Conservation (phyloP, 2,113 vertebrate genomes). For the Eptesicus fuscus region DNA sequence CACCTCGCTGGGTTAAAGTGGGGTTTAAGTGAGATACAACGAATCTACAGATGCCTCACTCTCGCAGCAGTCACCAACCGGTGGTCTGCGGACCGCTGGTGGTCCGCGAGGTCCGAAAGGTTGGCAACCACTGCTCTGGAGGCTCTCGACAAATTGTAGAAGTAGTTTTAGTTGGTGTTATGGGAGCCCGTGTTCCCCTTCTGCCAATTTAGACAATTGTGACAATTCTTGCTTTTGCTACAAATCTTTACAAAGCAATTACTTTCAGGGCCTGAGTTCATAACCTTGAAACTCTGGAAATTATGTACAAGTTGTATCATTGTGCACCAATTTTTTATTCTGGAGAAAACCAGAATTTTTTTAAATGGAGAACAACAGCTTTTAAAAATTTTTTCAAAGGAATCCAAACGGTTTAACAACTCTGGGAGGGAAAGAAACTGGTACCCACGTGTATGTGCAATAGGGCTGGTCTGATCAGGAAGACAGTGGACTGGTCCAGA, state of each 20-base stretch:
- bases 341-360: not conserved
- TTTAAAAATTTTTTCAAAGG: not conserved
- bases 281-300: not conserved
- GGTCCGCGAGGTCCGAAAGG: too few species aligned
- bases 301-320: not conserved
- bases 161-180: not conserved
- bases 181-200: not conserved
- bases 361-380: not conserved
- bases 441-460: not conserved
- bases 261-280: not conserved
- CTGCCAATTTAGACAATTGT: not conserved
- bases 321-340: not conserved
- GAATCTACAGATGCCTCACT: not conserved
- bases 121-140: not conserved
- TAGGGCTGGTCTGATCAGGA: not conserved
- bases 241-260: not conserved
- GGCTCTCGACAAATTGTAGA: not conserved
- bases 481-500: not conserved
- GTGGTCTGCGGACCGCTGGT: too few species aligned
- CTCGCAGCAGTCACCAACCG: too few species aligned
- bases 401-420: not conserved
- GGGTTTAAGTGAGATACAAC: not conserved
- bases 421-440: not conserved
- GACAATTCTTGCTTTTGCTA: not conserved
- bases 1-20: not conserved